Percentiles rank a stretch among this genome's conserved stretches.
phyloP scores from a whole-genome alignment of 2,113 vertebrate species.

The Mesembrinibis cayennensis region DNA sequence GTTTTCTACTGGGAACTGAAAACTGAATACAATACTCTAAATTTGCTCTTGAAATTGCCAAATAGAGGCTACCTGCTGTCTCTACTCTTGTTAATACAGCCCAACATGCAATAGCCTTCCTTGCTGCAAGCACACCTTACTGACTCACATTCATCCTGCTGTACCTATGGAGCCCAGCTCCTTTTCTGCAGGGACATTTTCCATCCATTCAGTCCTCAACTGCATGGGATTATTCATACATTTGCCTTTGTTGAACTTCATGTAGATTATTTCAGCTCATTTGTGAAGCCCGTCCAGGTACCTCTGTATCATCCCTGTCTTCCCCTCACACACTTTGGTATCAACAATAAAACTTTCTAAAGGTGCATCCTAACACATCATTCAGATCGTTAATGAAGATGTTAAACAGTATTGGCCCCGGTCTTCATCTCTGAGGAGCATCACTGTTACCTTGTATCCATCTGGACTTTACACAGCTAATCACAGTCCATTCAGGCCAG shows the following conservation, averaged over 20 bases:
- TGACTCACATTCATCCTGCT: neutral
- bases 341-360: neutral
- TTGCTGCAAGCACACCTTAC: neutral
- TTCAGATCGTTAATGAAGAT: neutral
- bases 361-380: neutral
- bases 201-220: neutral
- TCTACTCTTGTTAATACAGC: neutral
- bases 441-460: neutral
- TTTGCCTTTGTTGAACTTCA: neutral
- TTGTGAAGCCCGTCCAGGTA: neutral
- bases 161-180: neutral
- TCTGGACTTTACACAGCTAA: neutral
- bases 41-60: neutral
- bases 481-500: neutral
- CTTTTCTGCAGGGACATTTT: neutral
- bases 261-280: neutral
- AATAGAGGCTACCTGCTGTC: neutral
- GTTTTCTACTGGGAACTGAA: neutral
- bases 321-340: neutral
- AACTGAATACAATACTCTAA: neutral
- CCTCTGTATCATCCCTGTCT: neutral
- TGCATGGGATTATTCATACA: neutral
- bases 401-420: neutral
- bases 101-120: neutral
- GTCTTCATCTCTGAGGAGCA: neutral